Base-by-base conservation (phyloP, 1,140 invertebrate species). In the Habropoda laboriosa region DNA sequence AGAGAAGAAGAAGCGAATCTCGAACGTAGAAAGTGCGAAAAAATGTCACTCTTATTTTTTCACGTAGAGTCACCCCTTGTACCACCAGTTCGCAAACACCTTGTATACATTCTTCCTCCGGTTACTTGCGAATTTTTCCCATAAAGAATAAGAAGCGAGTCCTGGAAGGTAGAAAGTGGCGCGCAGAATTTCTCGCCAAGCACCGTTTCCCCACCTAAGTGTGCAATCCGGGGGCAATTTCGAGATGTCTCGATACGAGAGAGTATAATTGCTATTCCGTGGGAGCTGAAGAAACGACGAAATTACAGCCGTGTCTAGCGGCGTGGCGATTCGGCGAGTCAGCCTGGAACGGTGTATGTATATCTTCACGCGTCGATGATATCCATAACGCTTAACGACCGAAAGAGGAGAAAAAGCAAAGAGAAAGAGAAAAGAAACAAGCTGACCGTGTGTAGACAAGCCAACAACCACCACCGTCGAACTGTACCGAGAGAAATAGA, bases 241-340 rank as follows among this genome's bases (percentile, higher is more conserved):
- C 13, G 53, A 71, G 75, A 78, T 78, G 66, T 78, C 75, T 60
- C 75, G 75, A 78, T 78, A 71, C 21, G n/a, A n/a, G n/a, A n/a
- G 45, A 49, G 42, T 18, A 55, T 78, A 71, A 78, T 71, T 78
- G 68, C 55, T 49, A 40, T 78, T 71, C 75, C 75, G 64, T 71
- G 75, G 75, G 66, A 78, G 73, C 73, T 13, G 30, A 53, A 67
- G 61, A 67, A 76, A 76, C 73, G 49, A 30, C 30, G 61, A 67
- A 76, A 76, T 67, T 76, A 75, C 18, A 76, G 45, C 63, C 51
- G 73, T 55, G 61, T 76, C 63, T 76, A 67, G 61, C 63, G 40
- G 18, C 38, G 42, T n/a, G 7, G 49, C 49, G 73, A 47, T n/a
- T n/a, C 73, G 73, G 70, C 21, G 47, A 57, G 42, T 51, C 49